A percentile compares a stretch with the other conserved stretches of the same genome.
Conservation (phyloP, 2,888 invertebrate species). For the Synanthedon formicaeformis region DNA sequence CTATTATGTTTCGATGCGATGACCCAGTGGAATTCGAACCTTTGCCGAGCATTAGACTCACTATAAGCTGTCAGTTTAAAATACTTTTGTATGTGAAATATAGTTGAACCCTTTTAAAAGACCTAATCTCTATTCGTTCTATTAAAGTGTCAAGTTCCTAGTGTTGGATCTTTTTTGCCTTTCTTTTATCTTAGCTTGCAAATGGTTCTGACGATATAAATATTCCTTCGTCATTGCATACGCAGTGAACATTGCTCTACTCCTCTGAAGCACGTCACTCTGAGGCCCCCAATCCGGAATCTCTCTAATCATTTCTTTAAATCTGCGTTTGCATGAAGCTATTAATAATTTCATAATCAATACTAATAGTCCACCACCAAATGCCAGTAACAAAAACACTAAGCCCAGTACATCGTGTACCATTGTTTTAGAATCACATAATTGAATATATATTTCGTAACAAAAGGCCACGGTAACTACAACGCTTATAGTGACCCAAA, state of each 20-base stretch:
- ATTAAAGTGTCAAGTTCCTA: slow-evolving; percentile 7
- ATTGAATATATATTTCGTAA: slow-evolving; percentile 16
- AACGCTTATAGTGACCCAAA: slow-evolving; percentile 28
- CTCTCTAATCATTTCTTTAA: slow-evolving; percentile 18
- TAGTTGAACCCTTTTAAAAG: too few species aligned
- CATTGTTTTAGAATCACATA: neutral
- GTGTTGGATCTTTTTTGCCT: slow-evolving; percentile 38
- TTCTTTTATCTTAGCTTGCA: slow-evolving; percentile 46
- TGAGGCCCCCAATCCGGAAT: slow-evolving; percentile 48
- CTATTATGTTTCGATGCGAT: too few species aligned
- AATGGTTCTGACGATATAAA: slow-evolving; percentile 57
- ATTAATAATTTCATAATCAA: slow-evolving; percentile 17
- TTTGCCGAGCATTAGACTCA: too few species aligned
- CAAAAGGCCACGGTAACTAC: slow-evolving; percentile 25
- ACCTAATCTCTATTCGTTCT: too few species aligned
- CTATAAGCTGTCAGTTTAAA: too few species aligned
- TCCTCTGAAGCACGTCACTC: slow-evolving; percentile 38
- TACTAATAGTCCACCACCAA: slow-evolving; percentile 7
- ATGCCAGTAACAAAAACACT: slow-evolving; percentile 9
- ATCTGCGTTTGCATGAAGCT: slow-evolving; percentile 20
- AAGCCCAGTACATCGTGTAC: slow-evolving; percentile 11
- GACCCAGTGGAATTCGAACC: too few species aligned
- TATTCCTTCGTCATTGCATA: slow-evolving; percentile 67
- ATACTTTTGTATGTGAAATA: too few species aligned
- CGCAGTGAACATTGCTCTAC: slow-evolving; percentile 58